phyloP scores from a whole-genome alignment of 2,113 vertebrate species.

The Passer montanus region DNA sequence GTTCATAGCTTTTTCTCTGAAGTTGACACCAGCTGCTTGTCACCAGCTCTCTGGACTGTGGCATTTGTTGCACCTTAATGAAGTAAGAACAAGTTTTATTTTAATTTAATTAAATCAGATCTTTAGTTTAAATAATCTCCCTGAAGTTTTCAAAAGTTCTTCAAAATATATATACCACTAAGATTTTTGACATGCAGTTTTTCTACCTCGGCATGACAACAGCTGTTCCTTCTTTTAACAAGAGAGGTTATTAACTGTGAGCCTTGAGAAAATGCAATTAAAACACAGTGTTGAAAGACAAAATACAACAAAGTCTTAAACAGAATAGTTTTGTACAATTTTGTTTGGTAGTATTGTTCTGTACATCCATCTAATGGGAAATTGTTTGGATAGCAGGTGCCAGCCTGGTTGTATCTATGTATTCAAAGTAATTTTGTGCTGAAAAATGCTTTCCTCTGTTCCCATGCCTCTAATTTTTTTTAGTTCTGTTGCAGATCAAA shows the following conservation, averaged over 20 bases:
- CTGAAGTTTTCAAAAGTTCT: not conserved
- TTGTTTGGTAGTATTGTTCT: not conserved
- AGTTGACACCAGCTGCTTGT: conserved; percentile 83
- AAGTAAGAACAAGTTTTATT: conserved; percentile 72
- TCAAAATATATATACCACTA: accelerated
- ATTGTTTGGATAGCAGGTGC: not conserved
- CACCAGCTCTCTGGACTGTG: conserved; percentile 85
- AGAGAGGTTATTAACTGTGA: not conserved
- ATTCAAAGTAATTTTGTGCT: not conserved
- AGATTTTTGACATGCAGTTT: not conserved
- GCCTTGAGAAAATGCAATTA: not conserved
- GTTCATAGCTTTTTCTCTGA: conserved; percentile 86
- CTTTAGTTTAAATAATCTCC: not conserved
- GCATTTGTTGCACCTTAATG: conserved; percentile 81
- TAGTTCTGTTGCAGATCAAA: not conserved
- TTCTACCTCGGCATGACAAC: not conserved
- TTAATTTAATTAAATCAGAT: not conserved
- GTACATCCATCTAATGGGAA: not conserved
- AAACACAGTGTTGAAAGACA: not conserved
- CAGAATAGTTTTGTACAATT: not conserved
- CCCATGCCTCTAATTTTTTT: not conserved
- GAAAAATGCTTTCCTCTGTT: not conserved
- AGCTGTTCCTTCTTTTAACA: not conserved
- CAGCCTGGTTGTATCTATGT: not conserved
- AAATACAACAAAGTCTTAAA: not conserved